Evolutionary conservation across 1,140 invertebrate genomes (phyloP).

Genomic region (Dolichoris vasculosae): DNA sequence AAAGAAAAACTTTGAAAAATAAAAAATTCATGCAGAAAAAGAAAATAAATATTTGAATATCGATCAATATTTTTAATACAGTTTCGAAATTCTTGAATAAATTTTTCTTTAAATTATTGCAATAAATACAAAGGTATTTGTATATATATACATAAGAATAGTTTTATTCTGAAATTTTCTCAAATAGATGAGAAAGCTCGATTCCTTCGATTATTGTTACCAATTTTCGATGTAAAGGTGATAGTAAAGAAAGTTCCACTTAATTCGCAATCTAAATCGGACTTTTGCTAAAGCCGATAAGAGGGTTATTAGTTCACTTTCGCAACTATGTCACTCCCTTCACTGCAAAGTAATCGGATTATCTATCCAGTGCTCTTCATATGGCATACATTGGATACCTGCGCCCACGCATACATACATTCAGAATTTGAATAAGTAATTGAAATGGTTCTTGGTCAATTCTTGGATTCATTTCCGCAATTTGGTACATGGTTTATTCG

Average conservation of each 20-base stretch:
- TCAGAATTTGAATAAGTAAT: constrained; percentile 11
- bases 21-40: no score
- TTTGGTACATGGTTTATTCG: not conserved
- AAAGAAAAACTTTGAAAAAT: no score
- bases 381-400: not conserved
- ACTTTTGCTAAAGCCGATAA: constrained; percentile 39
- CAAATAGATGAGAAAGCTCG: no score
- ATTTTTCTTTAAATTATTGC: no score
- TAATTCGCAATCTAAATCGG: constrained; percentile 33
- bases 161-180: no score
- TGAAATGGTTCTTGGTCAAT: not conserved
- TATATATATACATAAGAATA: no score
- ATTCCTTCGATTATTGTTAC: not conserved
- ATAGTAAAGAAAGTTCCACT: not conserved
- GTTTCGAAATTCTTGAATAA: no score
- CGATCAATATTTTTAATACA: no score
- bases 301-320: constrained; percentile 44
- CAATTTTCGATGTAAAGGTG: not conserved
- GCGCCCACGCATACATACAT: not conserved
- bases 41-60: no score
- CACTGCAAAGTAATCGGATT: constrained; percentile 34
- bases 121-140: no score
- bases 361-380: not conserved
- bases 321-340: constrained; percentile 62
- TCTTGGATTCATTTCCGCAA: not conserved